phyloP scores from a whole-genome alignment of 2,888 invertebrate species.

The Polydrusus pterygomalis region DNA sequence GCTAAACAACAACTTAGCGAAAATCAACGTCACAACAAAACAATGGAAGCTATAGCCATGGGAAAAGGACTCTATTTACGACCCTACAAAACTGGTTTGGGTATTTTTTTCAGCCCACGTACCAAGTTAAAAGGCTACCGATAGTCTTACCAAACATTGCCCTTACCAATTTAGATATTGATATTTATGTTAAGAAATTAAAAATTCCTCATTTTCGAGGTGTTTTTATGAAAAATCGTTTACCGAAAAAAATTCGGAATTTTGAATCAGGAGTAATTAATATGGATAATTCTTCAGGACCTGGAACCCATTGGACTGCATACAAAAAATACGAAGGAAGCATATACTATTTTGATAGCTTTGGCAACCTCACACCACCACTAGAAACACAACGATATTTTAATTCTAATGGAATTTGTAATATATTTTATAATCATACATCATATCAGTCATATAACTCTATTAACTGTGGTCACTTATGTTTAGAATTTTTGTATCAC shows the following conservation, averaged over 20 bases:
- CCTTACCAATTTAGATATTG: background rate
- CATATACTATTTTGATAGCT: constrained; percentile 23
- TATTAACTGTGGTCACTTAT: constrained; percentile 52
- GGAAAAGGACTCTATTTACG: constrained; percentile 44
- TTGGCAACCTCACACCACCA: constrained; percentile 5
- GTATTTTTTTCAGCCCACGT: too few relatives aligned
- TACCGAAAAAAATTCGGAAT: constrained; percentile 19
- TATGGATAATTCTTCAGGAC: constrained; percentile 24
- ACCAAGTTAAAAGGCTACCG: constrained; percentile 1
- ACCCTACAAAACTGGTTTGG: too few relatives aligned
- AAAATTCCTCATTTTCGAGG: background rate
- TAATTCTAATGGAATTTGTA: background rate
- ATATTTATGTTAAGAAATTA: background rate
- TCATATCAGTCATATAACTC: constrained; percentile 20
- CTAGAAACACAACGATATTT: constrained; percentile 3
- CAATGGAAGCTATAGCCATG: constrained; percentile 60
- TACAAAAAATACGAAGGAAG: constrained; percentile 20
- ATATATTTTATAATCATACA: constrained; percentile 15
- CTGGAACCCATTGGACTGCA: constrained; percentile 45
- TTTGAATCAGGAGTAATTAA: constrained; percentile 35
- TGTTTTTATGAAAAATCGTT: constrained; percentile 30
- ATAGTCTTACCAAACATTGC: background rate
- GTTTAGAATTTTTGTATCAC: constrained; percentile 46
- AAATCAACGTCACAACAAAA: constrained; percentile 59
- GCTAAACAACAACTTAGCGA: constrained; percentile 58